A percentile compares a stretch with the other conserved stretches of the same genome.
phyloP scores from a whole-genome alignment of 2,888 invertebrate species.

The Ochlodes sylvanus region DNA sequence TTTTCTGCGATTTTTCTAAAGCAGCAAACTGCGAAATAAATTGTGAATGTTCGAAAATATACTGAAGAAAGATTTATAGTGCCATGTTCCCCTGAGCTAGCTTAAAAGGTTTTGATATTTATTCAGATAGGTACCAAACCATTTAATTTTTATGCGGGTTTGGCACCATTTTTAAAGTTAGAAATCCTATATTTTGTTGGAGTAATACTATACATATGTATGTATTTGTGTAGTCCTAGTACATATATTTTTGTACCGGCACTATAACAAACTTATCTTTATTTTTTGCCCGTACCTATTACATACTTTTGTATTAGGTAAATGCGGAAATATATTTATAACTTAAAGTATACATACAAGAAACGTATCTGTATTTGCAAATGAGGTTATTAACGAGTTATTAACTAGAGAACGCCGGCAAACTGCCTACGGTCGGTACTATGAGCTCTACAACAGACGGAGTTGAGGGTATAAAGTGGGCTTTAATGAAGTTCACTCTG shows the following conservation, averaged over 20 bases:
- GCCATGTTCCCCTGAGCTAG: background rate
- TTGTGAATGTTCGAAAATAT: slow-evolving; percentile 14
- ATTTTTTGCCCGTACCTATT: too few relatives aligned
- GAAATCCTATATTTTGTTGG: too few relatives aligned
- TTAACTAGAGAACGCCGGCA: background rate
- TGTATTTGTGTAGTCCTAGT: too few relatives aligned
- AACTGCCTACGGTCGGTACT: background rate
- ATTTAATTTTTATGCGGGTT: background rate
- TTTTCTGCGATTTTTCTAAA: slow-evolving; percentile 2
- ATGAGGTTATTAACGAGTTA: background rate
- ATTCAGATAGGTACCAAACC: background rate
- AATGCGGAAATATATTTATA: too few relatives aligned
- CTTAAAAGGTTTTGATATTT: slow-evolving; percentile 20
- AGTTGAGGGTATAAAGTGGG: background rate
- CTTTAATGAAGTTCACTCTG: slow-evolving; percentile 8
- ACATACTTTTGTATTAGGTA: too few relatives aligned
- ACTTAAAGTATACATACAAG: too few relatives aligned
- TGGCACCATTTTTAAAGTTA: too few relatives aligned
- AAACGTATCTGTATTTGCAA: too few relatives aligned
- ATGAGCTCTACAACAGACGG: background rate
- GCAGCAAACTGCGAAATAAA: slow-evolving; percentile 15
- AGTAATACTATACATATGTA: too few relatives aligned
- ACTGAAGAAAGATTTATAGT: slow-evolving; percentile 26
- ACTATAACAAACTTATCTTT: too few relatives aligned
- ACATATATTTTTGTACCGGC: too few relatives aligned